These are phyloP conservation scores for Ailuropoda melanoleuca DNA, from an alignment of 2,113 vertebrate genomes.

Conservation along the genomic window DNA sequence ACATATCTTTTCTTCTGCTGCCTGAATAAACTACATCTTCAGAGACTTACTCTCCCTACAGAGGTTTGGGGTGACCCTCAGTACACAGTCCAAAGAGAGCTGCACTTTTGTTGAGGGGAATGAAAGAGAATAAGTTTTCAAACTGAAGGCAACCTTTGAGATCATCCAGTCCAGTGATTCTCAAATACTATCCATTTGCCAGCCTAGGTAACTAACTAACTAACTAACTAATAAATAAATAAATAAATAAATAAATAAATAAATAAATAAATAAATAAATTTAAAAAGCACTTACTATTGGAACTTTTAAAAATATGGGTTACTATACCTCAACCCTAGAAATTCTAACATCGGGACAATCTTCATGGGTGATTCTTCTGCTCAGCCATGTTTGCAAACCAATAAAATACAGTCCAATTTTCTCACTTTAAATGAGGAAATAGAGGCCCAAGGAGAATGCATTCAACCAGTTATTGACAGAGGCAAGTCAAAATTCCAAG, in stretches of 20 bases:
- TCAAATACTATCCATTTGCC: not conserved
- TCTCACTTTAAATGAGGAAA: not conserved
- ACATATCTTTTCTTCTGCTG: not conserved
- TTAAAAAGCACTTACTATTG: not conserved
- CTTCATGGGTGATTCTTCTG: not conserved
- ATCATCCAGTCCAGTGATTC: not conserved
- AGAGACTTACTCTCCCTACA: not conserved
- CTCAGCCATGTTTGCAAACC: not conserved
- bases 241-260: no score
- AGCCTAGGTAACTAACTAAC: not conserved
- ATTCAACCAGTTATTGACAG: not conserved
- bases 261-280: no score
- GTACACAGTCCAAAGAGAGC: not conserved
- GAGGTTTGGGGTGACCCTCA: not conserved
- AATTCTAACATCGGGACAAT: not conserved
- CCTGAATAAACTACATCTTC: constrained; percentile 21
- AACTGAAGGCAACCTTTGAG: not conserved
- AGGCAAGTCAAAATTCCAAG: not conserved
- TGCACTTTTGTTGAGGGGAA: constrained; percentile 32
- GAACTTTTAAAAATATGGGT: not conserved
- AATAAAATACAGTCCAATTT: not conserved
- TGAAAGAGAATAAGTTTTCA: not conserved
- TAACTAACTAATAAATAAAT: no score
- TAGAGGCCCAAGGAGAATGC: not conserved
- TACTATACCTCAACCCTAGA: not conserved